phyloP scores from a whole-genome alignment of 2,888 invertebrate species.

The Microctonus hyperodae region DNA sequence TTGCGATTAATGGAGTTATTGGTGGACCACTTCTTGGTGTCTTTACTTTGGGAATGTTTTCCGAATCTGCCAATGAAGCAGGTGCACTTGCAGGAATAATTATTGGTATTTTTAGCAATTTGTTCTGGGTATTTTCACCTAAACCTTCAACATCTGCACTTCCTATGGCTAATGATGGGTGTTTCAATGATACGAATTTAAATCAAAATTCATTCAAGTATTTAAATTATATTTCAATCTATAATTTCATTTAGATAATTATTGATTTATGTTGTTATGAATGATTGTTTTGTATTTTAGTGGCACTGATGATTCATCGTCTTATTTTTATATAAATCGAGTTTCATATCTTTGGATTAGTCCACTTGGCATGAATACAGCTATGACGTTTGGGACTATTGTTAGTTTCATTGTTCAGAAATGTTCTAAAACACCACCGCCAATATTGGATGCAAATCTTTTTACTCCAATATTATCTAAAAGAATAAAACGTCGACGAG shows the following conservation, averaged over 20 bases:
- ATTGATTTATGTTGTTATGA: neutral
- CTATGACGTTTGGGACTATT: slow-evolving; percentile 66
- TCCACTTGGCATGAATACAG: slow-evolving; percentile 65
- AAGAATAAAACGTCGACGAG: slow-evolving; percentile 57
- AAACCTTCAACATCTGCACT: slow-evolving; percentile 41
- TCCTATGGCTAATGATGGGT: slow-evolving; percentile 45
- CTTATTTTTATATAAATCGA: slow-evolving; percentile 73
- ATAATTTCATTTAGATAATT: neutral
- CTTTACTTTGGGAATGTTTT: slow-evolving; percentile 86
- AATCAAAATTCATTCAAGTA: neutral
- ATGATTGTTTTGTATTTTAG: slow-evolving; percentile 25
- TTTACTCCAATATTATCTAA: slow-evolving; percentile 68
- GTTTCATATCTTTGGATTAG: slow-evolving; percentile 80
- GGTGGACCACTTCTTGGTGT: slow-evolving; percentile 87
- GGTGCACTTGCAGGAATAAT: slow-evolving; percentile 53
- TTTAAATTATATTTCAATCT: slow-evolving; percentile 2
- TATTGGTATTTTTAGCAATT: slow-evolving; percentile 39
- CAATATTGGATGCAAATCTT: slow-evolving; percentile 67
- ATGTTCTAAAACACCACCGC: slow-evolving; percentile 53
- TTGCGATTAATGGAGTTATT: slow-evolving; percentile 84
- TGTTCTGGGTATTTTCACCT: slow-evolving; percentile 48
- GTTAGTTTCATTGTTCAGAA: slow-evolving; percentile 63
- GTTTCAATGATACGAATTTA: slow-evolving; percentile 37
- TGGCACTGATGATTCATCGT: slow-evolving; percentile 31
- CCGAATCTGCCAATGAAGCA: slow-evolving; percentile 77